phyloP scores from a whole-genome alignment of 2,888 invertebrate genomes.

The Hermodice carunculata region DNA sequence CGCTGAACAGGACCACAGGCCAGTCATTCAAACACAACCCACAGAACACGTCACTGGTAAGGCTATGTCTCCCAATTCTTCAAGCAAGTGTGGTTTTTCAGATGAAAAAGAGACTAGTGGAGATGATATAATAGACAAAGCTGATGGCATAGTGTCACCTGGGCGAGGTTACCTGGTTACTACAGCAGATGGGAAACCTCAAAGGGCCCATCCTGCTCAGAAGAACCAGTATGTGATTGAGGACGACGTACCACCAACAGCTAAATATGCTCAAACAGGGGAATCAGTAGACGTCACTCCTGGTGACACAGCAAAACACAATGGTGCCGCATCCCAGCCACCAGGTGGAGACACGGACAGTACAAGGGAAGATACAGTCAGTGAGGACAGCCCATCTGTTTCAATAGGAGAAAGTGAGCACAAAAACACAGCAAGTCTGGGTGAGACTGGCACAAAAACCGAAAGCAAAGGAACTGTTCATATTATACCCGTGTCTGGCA shows the following conservation, averaged over 20 bases:
- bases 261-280: constrained; percentile 8
- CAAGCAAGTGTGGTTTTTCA: too few relatives aligned
- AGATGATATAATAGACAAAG: neutral
- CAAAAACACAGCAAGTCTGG: neutral
- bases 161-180: neutral
- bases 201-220: neutral
- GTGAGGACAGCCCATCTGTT: neutral
- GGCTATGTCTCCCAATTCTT: too few relatives aligned
- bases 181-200: too few relatives aligned
- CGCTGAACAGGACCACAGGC: too few relatives aligned
- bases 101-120: too few relatives aligned
- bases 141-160: neutral
- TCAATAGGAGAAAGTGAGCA: neutral
- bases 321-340: neutral
- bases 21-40: too few relatives aligned
- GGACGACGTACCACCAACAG: constrained; percentile 32
- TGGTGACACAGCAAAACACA: neutral
- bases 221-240: constrained; percentile 34
- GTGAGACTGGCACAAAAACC: neutral
- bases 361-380: too few relatives aligned
- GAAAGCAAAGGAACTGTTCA: too few relatives aligned
- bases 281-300: neutral
- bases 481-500: too few relatives aligned
- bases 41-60: too few relatives aligned
- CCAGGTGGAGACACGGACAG: too few relatives aligned